Conservation (phyloP, 2,888 invertebrate species). For the Tupiocoris notatus region DNA sequence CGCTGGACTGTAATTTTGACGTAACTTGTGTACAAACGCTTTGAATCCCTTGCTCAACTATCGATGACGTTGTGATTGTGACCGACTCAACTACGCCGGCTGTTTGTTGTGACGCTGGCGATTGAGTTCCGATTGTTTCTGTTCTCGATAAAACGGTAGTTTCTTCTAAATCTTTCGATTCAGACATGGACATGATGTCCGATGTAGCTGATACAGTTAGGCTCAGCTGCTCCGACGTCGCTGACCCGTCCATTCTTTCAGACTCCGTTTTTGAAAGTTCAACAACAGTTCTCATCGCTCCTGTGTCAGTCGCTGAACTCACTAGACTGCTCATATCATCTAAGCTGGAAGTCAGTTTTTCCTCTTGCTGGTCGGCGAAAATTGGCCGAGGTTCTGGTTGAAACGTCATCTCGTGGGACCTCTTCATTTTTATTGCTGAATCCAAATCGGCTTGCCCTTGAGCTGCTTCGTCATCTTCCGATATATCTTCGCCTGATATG, state of each 20-base stretch:
- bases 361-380: constrained; percentile 57
- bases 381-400: constrained; percentile 59
- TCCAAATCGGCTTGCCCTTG: constrained; percentile 45
- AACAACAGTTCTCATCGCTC: constrained; percentile 55
- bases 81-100: constrained; percentile 56
- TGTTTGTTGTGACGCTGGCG: constrained; percentile 45
- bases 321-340: constrained; percentile 61
- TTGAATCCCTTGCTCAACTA: constrained; percentile 57
- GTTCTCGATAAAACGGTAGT: constrained; percentile 23
- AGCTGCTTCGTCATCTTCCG: constrained; percentile 57
- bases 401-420: constrained; percentile 88
- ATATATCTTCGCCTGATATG: constrained; percentile 49
- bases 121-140: constrained; percentile 53
- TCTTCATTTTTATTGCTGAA: constrained; percentile 72
- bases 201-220: constrained; percentile 56
- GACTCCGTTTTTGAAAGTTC: constrained; percentile 56
- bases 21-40: constrained; percentile 61
- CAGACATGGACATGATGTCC: constrained; percentile 55
- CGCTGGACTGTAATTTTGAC: constrained; percentile 54
- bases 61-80: constrained; percentile 58
- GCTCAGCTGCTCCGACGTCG: constrained; percentile 52
- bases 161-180: constrained; percentile 46
- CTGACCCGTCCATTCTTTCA: constrained; percentile 54
- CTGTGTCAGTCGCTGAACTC: constrained; percentile 53
- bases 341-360: constrained; percentile 55